Percentiles rank a stretch among this genome's conserved stretches.
These are phyloP conservation scores for Sebastes cheni DNA, from an alignment of 2,797 vertebrate genomes.

Conservation along the genomic window DNA sequence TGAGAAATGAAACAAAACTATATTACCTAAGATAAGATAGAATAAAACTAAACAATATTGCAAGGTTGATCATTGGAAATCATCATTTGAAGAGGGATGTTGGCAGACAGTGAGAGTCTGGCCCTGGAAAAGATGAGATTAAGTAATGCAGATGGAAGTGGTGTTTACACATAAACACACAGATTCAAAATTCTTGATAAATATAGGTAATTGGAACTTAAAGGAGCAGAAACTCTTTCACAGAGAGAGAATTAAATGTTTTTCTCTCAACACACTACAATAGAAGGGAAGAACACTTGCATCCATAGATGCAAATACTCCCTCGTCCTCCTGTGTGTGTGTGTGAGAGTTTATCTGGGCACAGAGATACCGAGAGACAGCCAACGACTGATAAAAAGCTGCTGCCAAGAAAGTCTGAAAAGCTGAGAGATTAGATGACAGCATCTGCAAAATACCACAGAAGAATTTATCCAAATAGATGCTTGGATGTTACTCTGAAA, in stretches of 20 bases:
- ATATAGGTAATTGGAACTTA: neutral
- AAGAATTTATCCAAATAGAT: constrained; percentile 51
- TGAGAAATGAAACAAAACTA: neutral
- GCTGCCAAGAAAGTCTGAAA: constrained; percentile 59
- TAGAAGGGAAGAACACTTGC: neutral
- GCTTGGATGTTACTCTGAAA: constrained; percentile 23
- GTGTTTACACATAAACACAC: neutral
- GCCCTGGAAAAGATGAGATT: neutral
- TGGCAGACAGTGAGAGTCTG: neutral
- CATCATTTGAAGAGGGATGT: neutral
- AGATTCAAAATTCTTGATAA: neutral
- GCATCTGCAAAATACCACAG: constrained; percentile 55
- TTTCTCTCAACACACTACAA: neutral
- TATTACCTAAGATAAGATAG: neutral
- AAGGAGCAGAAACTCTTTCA: neutral
- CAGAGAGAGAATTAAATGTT: neutral
- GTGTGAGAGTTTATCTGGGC: constrained; percentile 49
- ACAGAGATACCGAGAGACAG: constrained; percentile 40
- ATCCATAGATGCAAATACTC: constrained; percentile 5
- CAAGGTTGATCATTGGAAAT: neutral
- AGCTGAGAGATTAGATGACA: constrained; percentile 60
- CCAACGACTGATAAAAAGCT: constrained; percentile 52
- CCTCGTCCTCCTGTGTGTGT: neutral
- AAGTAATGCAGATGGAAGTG: neutral
- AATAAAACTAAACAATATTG: neutral